phyloP scores from a whole-genome alignment of 2,797 vertebrate species.

The Alcedo quadribrachys region DNA sequence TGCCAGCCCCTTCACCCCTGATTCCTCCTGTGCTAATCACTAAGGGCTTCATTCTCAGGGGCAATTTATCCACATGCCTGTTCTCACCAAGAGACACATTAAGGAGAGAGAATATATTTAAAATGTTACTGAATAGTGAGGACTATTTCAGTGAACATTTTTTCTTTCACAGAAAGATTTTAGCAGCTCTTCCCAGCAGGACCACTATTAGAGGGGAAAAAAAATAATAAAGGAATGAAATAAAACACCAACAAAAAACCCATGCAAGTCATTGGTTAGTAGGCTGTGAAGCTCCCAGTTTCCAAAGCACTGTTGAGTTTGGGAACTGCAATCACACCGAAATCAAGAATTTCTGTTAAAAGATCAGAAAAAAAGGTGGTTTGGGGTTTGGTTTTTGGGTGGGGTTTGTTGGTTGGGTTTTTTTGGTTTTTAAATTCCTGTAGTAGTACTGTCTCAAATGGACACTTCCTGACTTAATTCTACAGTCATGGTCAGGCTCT shows the following conservation, averaged over 20 bases:
- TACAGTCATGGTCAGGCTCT: neutral
- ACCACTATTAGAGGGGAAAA: neutral
- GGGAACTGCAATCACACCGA: neutral
- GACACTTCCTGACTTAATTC: neutral
- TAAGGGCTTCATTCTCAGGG: no score
- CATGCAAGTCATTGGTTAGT: neutral
- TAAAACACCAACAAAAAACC: neutral
- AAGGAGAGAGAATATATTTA: no score
- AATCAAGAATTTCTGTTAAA: neutral
- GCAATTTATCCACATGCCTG: no score
- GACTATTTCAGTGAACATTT: no score
- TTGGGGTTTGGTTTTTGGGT: neutral
- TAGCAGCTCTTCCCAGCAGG: neutral
- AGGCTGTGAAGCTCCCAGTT: neutral
- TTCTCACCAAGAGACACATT: no score
- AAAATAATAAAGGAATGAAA: neutral
- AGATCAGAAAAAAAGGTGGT: neutral
- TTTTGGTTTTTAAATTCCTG: neutral
- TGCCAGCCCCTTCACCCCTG: no score
- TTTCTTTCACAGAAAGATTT: neutral
- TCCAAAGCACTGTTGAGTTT: neutral
- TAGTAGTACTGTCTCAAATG: neutral
- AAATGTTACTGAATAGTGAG: no score
- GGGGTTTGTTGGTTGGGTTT: neutral
- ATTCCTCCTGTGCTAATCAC: no score